Evolutionary conservation across 1,140 invertebrate genomes (phyloP).

Genomic region (Akabosia matsudoensis): DNA sequence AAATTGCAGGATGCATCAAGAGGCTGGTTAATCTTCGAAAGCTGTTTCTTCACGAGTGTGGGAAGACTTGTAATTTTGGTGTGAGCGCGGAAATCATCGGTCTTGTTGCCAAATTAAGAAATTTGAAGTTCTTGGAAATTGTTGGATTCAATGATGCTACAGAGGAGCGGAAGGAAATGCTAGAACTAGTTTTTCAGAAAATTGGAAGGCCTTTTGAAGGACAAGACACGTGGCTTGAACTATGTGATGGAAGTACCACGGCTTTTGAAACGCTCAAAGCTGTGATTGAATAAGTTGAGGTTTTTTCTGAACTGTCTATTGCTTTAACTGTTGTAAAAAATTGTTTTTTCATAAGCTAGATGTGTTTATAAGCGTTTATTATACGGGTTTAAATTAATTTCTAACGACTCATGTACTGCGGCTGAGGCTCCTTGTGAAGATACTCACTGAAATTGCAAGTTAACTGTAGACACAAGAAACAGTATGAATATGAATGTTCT

Average conservation of each 20-base stretch:
- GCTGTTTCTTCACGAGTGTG: conserved; percentile 36
- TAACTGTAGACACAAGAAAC: too few relatives aligned
- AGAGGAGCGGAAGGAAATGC: conserved; percentile 17
- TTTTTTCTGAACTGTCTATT: too few relatives aligned
- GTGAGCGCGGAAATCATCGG: conserved; percentile 32
- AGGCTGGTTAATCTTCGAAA: conserved; percentile 31
- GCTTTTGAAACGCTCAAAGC: conserved; percentile 34
- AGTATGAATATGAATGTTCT: too few relatives aligned
- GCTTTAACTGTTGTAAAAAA: too few relatives aligned
- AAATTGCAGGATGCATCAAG: conserved; percentile 26
- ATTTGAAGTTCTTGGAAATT: conserved; percentile 38
- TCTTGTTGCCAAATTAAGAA: conserved; percentile 25
- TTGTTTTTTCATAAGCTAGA: too few relatives aligned
- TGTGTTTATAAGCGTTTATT: too few relatives aligned
- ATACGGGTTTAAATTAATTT: too few relatives aligned
- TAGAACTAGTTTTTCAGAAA: conserved; percentile 31
- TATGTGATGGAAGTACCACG: conserved; percentile 30
- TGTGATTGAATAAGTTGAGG: neutral
- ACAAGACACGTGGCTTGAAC: conserved; percentile 39
- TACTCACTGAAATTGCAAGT: too few relatives aligned
- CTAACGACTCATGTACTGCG: too few relatives aligned
- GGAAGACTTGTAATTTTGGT: conserved; percentile 29
- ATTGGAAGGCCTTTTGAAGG: conserved; percentile 36
- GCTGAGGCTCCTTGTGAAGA: too few relatives aligned
- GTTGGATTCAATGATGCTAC: conserved; percentile 34